Conservation (phyloP, 1,140 invertebrate genomes). For the Laodelphax striatellus region DNA sequence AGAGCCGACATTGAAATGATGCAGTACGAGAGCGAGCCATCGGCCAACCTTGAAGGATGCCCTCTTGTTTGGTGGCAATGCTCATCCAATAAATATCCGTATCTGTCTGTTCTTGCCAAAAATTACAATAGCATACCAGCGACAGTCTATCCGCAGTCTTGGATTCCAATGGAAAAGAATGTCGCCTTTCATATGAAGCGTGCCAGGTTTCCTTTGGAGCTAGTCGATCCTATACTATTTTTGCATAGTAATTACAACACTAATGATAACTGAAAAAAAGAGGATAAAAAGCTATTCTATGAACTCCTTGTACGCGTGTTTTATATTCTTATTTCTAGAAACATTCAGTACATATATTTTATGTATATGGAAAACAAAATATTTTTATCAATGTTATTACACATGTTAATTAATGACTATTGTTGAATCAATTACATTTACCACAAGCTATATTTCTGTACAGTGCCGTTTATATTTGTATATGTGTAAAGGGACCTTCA, state of each 20-base stretch:
- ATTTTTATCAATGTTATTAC: no score
- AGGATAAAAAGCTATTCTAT: no score
- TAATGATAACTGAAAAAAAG: no score
- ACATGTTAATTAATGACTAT: no score
- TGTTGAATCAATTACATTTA: no score
- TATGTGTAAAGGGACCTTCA: no score
- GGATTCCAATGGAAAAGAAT: conserved; percentile 33
- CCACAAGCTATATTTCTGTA: no score
- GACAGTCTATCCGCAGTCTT: conserved; percentile 26
- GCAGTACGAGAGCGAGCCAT: conserved; percentile 38
- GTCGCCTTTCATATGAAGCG: conserved; percentile 32
- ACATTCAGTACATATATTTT: no score
- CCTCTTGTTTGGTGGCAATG: conserved; percentile 40
- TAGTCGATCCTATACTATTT: conserved; percentile 35
- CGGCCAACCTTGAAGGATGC: conserved; percentile 35
- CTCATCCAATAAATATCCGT: conserved; percentile 36
- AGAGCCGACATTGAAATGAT: conserved; percentile 37
- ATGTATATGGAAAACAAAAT: no score
- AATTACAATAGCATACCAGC: conserved; percentile 38
- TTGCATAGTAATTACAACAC: conserved; percentile 11
- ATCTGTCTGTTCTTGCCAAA: conserved; percentile 33
- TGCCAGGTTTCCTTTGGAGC: conserved; percentile 31
- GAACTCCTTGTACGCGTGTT: no score
- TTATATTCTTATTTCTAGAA: no score
- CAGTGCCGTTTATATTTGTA: no score